Conservation (phyloP, 2,797 vertebrate species). For the Kryptolebias ocellatus region DNA sequence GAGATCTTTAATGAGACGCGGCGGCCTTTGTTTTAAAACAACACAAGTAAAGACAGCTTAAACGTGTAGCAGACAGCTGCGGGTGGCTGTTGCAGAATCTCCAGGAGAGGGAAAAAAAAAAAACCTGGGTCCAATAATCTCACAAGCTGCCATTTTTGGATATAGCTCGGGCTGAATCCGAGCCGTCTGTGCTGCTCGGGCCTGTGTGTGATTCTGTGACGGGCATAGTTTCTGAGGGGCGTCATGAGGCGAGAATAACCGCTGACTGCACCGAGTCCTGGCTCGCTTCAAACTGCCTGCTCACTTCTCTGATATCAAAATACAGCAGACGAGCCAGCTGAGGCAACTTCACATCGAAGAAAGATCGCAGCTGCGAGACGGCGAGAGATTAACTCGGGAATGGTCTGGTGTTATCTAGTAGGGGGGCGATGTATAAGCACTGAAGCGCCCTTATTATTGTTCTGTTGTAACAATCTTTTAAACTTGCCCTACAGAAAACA, state of each 20-base stretch:
- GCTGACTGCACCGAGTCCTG: conserved; percentile 44
- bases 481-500: too few relatives aligned
- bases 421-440: not conserved
- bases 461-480: too few relatives aligned
- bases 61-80: conserved; percentile 69
- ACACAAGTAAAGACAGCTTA: conserved; percentile 23
- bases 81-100: conserved; percentile 50
- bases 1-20: conserved; percentile 46
- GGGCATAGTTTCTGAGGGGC: conserved; percentile 69
- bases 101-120: not conserved
- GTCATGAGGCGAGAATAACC: conserved; percentile 67
- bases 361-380: conserved; percentile 10
- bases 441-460: too few relatives aligned
- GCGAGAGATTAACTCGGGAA: conserved; percentile 15
- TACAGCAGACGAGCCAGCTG: conserved; percentile 23
- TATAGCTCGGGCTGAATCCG: conserved; percentile 29
- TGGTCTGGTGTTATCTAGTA: conserved; percentile 25
- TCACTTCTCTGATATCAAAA: conserved; percentile 37
- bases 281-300: conserved; percentile 31
- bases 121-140: conserved; percentile 61
- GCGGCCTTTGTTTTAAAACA: conserved; percentile 51
- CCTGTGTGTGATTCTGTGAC: conserved; percentile 42
- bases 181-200: conserved; percentile 26
- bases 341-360: conserved; percentile 19
- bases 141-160: conserved; percentile 73